phyloP scores from a whole-genome alignment of 2,113 vertebrate species.

The Cygnus buccinator region DNA sequence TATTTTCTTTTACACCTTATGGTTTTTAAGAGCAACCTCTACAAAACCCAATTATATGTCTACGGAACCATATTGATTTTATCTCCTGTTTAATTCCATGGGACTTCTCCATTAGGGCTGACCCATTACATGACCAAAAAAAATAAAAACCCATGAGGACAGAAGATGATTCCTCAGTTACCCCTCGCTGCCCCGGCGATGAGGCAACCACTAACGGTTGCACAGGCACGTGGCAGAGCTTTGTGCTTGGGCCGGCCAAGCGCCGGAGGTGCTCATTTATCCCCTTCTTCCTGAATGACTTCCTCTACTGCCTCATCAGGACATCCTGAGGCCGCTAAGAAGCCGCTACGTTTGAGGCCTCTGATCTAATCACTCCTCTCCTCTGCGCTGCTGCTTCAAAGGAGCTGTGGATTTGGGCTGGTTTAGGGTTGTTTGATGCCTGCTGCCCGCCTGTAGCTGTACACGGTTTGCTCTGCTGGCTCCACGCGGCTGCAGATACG shows the following conservation, averaged over 20 bases:
- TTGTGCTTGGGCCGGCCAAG: slow-evolving; percentile 42
- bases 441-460: slow-evolving; percentile 76
- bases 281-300: slow-evolving; percentile 85
- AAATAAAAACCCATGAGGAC: background rate
- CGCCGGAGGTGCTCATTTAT: slow-evolving; percentile 80
- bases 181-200: background rate
- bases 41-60: slow-evolving; percentile 49
- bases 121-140: slow-evolving; percentile 8
- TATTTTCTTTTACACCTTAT: slow-evolving; percentile 44
- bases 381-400: slow-evolving; percentile 63
- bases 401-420: slow-evolving; percentile 61
- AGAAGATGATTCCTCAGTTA: slow-evolving; percentile 40
- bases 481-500: slow-evolving; percentile 50
- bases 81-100: slow-evolving; percentile 43
- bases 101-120: slow-evolving; percentile 57
- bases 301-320: slow-evolving; percentile 88
- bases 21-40: slow-evolving; percentile 45
- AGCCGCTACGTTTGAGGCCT: slow-evolving; percentile 69
- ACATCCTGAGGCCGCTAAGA: slow-evolving; percentile 83
- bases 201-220: background rate
- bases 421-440: slow-evolving; percentile 71
- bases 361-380: slow-evolving; percentile 74
- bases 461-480: slow-evolving; percentile 66
- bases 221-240: background rate
- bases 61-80: slow-evolving; percentile 46